Evolutionary conservation across 2,888 invertebrate genomes (phyloP).

Genomic region (Eupithecia centaureata): DNA sequence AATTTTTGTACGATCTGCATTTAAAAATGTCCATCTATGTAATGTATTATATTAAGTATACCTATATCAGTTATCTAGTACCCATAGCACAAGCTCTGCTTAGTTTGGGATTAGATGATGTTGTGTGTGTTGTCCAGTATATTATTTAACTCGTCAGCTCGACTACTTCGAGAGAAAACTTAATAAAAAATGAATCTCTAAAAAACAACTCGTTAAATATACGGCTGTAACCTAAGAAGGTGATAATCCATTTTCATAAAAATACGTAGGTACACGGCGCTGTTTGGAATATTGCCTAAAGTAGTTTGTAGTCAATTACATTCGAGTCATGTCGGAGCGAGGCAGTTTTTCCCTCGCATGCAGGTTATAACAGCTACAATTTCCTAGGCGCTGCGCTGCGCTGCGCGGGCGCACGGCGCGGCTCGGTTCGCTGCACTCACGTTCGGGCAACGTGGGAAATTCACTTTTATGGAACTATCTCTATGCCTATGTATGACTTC

Average conservation of each 20-base stretch:
- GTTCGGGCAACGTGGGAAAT: slow-evolving; percentile 46
- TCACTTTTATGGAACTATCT: slow-evolving; percentile 16
- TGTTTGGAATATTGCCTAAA: neutral
- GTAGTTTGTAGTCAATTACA: slow-evolving; percentile 12
- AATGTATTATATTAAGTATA: no score
- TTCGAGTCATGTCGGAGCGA: slow-evolving; percentile 16
- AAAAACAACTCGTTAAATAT: neutral
- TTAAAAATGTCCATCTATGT: no score
- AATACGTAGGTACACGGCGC: neutral
- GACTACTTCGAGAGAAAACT: neutral
- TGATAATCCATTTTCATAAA: neutral
- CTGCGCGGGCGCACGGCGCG: slow-evolving; percentile 13
- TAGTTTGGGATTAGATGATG: no score
- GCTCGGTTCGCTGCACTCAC: slow-evolving; percentile 53
- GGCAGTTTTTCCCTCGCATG: slow-evolving; percentile 35
- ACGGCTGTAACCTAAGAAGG: neutral
- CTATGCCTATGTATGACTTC: slow-evolving; percentile 14
- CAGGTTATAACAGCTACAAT: slow-evolving; percentile 36
- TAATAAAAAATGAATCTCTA: neutral
- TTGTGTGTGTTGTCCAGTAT: no score
- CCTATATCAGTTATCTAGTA: no score
- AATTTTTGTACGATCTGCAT: no score
- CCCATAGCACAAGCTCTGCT: no score
- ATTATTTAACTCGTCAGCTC: neutral
- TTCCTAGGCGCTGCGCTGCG: slow-evolving; percentile 13